Conservation (phyloP, 2,888 invertebrate species). For the Orthosia gothica region DNA sequence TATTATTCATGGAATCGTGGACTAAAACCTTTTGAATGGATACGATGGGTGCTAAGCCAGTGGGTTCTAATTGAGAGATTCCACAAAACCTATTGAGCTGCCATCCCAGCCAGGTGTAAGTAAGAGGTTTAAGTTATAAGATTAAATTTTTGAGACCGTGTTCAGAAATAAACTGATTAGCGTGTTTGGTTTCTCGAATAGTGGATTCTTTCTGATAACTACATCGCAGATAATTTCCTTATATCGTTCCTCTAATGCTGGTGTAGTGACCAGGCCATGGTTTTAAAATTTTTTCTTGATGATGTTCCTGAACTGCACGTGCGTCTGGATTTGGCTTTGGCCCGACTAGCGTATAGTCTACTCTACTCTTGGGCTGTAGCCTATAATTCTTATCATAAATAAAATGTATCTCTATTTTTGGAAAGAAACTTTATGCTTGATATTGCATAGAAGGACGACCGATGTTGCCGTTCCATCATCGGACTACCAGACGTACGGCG, state of each 20-base stretch:
- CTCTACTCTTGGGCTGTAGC: no score
- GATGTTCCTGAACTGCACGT: background rate
- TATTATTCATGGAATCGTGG: constrained; percentile 29
- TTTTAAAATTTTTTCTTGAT: background rate
- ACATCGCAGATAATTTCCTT: no score
- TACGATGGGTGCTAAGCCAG: constrained; percentile 8
- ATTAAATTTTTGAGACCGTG: background rate
- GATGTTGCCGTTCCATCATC: no score
- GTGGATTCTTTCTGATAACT: background rate
- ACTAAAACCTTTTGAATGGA: constrained; percentile 22
- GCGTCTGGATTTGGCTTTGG: no score
- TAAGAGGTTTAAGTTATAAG: constrained; percentile 32
- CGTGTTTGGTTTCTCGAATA: background rate
- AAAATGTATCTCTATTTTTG: no score
- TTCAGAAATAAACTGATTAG: background rate
- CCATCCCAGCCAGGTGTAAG: constrained; percentile 3
- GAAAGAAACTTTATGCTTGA: no score
- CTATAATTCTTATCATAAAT: no score
- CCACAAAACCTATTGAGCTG: constrained; percentile 37
- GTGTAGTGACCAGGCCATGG: background rate
- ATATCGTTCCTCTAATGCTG: no score
- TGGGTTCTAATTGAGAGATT: constrained; percentile 43
- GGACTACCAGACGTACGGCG: no score
- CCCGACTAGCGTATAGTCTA: no score
- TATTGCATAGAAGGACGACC: no score